phyloP scores from a whole-genome alignment of 2,888 invertebrate genomes.

The Diaphora mendica region DNA sequence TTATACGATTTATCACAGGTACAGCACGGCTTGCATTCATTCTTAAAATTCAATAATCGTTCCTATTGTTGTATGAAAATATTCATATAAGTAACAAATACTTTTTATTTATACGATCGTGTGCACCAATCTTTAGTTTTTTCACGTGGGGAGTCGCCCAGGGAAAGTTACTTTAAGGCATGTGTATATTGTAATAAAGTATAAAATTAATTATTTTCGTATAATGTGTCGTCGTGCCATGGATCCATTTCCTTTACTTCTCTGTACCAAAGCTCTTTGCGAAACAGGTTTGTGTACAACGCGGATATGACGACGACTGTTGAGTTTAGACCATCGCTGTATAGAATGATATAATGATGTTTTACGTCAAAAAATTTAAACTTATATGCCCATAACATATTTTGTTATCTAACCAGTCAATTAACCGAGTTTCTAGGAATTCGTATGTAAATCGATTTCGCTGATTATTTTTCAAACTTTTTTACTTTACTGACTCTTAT shows the following conservation, averaged over 20 bases:
- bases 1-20: neutral
- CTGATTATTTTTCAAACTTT: no score
- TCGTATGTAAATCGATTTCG: no score
- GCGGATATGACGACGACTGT: neutral
- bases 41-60: neutral
- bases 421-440: no score
- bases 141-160: constrained; percentile 18
- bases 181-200: constrained; percentile 26
- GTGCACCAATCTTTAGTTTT: constrained; percentile 36
- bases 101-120: constrained; percentile 40
- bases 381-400: no score
- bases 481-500: no score
- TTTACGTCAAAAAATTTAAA: neutral
- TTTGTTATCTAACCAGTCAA: no score
- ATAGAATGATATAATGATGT: neutral
- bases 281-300: constrained; percentile 11
- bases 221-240: constrained; percentile 46
- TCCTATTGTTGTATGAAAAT: neutral
- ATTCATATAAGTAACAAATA: neutral
- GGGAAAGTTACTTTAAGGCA: constrained; percentile 22
- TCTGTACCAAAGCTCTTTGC: constrained; percentile 50
- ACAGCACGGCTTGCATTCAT: neutral
- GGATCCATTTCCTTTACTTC: constrained; percentile 32
- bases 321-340: neutral
- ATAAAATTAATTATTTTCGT: constrained; percentile 23